A percentile compares a stretch with the other conserved stretches of the same genome.
Conservation (phyloP, 2,113 vertebrate species). For the Monopterus albus region DNA sequence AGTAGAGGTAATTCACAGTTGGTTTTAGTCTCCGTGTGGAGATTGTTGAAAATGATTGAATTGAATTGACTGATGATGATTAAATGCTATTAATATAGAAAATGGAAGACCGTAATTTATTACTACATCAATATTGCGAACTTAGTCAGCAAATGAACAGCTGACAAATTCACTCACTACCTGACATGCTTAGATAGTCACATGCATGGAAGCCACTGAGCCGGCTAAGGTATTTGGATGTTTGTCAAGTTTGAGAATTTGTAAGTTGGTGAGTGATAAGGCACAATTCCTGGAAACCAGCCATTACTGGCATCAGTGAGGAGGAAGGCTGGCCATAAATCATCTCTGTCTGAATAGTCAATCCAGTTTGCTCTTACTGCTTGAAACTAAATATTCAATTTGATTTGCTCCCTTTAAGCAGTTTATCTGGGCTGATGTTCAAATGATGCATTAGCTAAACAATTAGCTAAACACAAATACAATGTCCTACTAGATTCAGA, state of each 20-base stretch:
- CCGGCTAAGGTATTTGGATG: slow-evolving; percentile 41
- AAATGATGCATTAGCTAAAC: slow-evolving; percentile 39
- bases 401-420: slow-evolving; percentile 48
- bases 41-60: too few species aligned
- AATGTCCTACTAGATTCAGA: not conserved
- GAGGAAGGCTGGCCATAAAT: slow-evolving; percentile 66
- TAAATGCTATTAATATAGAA: too few species aligned
- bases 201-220: slow-evolving; percentile 1
- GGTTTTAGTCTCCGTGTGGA: too few species aligned
- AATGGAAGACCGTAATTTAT: too few species aligned
- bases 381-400: slow-evolving; percentile 55
- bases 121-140: not conserved
- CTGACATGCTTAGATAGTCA: slow-evolving; percentile 17
- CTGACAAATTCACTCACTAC: slow-evolving; percentile 13
- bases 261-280: slow-evolving; percentile 64
- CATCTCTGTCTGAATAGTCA: slow-evolving; percentile 56
- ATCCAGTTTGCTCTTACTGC: slow-evolving; percentile 47
- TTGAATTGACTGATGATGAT: too few species aligned
- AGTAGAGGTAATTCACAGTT: too few species aligned
- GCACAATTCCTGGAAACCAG: slow-evolving; percentile 49
- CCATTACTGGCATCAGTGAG: slow-evolving; percentile 64
- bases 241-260: slow-evolving; percentile 54
- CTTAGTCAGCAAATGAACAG: not conserved
- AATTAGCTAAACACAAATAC: slow-evolving; percentile 31
- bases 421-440: slow-evolving; percentile 28